Percentiles rank a stretch among this genome's conserved stretches.
These are phyloP conservation scores for Steinernema scapterisci DNA, from an alignment of 2,888 invertebrate species.

Conservation along the genomic window DNA sequence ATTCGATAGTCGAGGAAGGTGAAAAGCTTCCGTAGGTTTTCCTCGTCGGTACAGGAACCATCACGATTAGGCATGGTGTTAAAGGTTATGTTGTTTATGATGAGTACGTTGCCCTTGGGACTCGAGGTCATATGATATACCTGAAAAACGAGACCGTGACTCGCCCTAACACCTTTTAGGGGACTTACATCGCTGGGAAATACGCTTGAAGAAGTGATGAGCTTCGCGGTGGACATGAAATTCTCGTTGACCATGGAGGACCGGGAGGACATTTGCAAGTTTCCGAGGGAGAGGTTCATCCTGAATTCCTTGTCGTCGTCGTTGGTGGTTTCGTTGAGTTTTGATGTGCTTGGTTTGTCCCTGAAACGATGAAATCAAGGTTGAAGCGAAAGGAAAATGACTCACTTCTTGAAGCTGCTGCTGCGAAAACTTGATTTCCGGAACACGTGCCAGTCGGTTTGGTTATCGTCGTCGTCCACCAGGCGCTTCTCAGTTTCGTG, in stretches of 20 bases:
- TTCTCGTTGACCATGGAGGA: too few species aligned
- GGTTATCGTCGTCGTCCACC: neutral
- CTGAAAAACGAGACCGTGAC: neutral
- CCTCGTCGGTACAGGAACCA: slow-evolving; percentile 12
- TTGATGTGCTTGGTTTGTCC: neutral
- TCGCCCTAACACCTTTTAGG: too few species aligned
- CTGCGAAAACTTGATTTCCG: slow-evolving; percentile 6
- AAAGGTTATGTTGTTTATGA: slow-evolving; percentile 17
- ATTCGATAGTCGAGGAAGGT: neutral
- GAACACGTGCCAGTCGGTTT: neutral
- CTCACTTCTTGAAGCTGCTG: slow-evolving; percentile 1
- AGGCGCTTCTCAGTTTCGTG: neutral
- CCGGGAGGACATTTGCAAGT: too few species aligned
- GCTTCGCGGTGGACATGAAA: too few species aligned
- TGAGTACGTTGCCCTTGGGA: slow-evolving; percentile 21
- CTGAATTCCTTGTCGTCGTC: slow-evolving; percentile 16
- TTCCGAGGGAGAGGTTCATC: neutral
- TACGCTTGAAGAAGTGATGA: too few species aligned
- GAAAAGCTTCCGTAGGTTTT: slow-evolving; percentile 13
- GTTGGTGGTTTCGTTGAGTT: neutral
- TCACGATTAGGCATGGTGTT: slow-evolving; percentile 20
- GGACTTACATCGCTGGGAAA: too few species aligned
- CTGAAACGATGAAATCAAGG: neutral
- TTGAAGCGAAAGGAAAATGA: neutral
- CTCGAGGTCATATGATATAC: slow-evolving; percentile 11